Evolutionary conservation across 2,888 invertebrate genomes (phyloP).

Genomic region (Phymatocera aterrima): DNA sequence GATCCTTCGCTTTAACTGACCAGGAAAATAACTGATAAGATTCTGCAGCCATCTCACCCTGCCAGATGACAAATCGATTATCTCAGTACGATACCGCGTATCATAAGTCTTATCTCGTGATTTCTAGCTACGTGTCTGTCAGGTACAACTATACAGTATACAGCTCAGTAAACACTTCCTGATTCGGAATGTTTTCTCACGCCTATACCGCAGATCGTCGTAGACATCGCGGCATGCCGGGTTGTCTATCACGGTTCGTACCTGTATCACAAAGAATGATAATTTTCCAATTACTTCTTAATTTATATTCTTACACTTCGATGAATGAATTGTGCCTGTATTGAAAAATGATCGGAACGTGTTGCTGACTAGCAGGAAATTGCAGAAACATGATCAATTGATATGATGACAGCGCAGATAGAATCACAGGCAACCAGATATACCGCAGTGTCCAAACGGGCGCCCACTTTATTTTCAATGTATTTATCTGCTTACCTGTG

Average conservation of each 20-base stretch:
- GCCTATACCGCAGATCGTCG: neutral
- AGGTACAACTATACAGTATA: neutral
- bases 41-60: neutral
- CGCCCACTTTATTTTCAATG: too few species aligned
- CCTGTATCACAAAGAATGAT: too few species aligned
- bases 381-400: too few species aligned
- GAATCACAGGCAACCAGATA: neutral
- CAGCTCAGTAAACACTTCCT: neutral
- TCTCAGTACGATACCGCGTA: neutral
- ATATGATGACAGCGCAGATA: too few species aligned
- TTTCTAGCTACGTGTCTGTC: neutral
- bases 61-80: conserved; percentile 30
- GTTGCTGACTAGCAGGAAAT: too few species aligned
- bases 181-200: neutral
- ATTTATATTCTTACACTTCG: too few species aligned
- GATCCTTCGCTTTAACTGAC: neutral
- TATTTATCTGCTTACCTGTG: too few species aligned
- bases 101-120: conserved; percentile 13
- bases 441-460: too few species aligned
- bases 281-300: too few species aligned
- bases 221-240: neutral
- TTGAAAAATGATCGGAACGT: too few species aligned
- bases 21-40: neutral
- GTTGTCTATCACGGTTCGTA: neutral
- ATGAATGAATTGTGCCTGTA: too few species aligned